A percentile compares a stretch with the other conserved stretches of the same genome.
Conservation (phyloP, 2,888 invertebrate species). For the Scaptodrosophila latifasciaeformis region DNA sequence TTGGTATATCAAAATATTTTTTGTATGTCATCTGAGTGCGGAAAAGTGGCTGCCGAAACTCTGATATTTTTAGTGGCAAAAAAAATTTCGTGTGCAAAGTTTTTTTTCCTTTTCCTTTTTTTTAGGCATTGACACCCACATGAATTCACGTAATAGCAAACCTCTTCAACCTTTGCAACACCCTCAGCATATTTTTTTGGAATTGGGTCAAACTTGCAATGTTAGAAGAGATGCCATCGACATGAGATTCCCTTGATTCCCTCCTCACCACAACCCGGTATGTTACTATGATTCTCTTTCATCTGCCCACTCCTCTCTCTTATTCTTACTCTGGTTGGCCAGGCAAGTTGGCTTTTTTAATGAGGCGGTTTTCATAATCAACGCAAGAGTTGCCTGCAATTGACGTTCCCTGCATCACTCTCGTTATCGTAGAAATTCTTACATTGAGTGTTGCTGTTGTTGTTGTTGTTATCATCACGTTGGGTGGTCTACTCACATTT, state of each 20-base stretch:
- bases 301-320: too few relatives aligned
- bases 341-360: slow-evolving; percentile 39
- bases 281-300: too few relatives aligned
- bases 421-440: not conserved
- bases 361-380: slow-evolving; percentile 61
- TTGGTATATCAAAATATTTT: slow-evolving; percentile 58
- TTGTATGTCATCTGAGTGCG: slow-evolving; percentile 23
- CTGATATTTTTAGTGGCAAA: slow-evolving; percentile 29
- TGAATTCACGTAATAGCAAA: not conserved
- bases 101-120: slow-evolving; percentile 32
- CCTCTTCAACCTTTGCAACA: too few relatives aligned
- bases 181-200: too few relatives aligned
- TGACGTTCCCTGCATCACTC: slow-evolving; percentile 26
- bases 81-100: slow-evolving; percentile 12
- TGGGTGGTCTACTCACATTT: slow-evolving; percentile 41
- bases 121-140: slow-evolving; percentile 6
- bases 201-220: slow-evolving; percentile 7
- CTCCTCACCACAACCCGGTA: slow-evolving; percentile 12
- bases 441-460: not conserved
- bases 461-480: too few relatives aligned
- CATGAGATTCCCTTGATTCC: slow-evolving; percentile 7
- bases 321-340: too few relatives aligned
- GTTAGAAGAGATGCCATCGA: slow-evolving; percentile 37
- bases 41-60: slow-evolving; percentile 25
- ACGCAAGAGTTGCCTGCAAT: slow-evolving; percentile 51